These are phyloP conservation scores for Lissonota sp. DNA, from an alignment of 2,888 invertebrate genomes.

Conservation along the genomic window DNA sequence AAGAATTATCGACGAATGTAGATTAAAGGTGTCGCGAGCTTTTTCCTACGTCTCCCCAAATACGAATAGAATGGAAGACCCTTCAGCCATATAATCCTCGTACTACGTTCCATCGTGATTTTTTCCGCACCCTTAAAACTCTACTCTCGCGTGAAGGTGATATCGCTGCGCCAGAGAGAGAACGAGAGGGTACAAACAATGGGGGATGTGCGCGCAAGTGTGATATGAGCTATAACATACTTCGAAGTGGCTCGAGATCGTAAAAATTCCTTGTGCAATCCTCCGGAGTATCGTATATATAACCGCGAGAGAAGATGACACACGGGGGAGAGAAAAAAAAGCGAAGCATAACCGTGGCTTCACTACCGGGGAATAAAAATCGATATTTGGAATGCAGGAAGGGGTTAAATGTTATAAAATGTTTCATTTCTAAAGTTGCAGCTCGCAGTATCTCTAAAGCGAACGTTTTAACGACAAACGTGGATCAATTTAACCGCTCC, in stretches of 20 bases:
- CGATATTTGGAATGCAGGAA: not conserved
- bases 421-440: not conserved
- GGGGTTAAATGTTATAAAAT: not conserved
- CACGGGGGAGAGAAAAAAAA: not conserved
- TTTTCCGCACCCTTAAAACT: not conserved
- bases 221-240: conserved; percentile 6
- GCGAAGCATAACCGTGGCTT: not conserved
- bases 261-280: not conserved
- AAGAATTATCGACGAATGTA: conserved; percentile 21
- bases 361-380: not conserved
- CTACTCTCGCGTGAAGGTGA: not conserved
- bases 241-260: not conserved
- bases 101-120: not conserved
- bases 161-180: not conserved
- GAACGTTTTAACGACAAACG: too few species aligned
- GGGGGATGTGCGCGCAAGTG: not conserved
- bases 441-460: too few species aligned
- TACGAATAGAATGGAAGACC: not conserved
- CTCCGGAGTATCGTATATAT: not conserved
- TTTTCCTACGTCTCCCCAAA: not conserved
- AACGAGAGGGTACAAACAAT: conserved; percentile 4
- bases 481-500: too few species aligned
- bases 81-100: not conserved
- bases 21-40: not conserved
- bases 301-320: not conserved